phyloP scores from a whole-genome alignment of 2,888 invertebrate genomes.

The Chymomyza procnemis region DNA sequence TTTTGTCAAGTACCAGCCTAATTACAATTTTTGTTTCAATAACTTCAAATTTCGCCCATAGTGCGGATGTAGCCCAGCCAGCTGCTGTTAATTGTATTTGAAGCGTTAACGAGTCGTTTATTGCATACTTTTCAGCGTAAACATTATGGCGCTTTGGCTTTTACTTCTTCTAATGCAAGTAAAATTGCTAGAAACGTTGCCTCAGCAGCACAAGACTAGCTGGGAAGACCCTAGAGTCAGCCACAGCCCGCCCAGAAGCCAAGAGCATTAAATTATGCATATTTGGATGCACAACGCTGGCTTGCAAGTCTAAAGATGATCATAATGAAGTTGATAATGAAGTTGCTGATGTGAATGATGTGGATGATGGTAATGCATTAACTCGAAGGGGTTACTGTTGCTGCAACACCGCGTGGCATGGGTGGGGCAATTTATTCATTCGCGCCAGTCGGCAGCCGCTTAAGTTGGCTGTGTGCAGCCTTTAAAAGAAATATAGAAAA shows the following conservation, averaged over 20 bases:
- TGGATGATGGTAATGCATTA: neutral
- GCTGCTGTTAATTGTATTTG: constrained; percentile 20
- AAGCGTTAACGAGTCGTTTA: constrained; percentile 60
- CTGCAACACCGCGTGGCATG: constrained; percentile 3
- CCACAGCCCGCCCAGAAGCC: constrained; percentile 6
- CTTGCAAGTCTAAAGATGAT: neutral
- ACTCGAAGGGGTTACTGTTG: neutral
- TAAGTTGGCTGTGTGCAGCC: neutral
- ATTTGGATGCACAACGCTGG: constrained; percentile 38
- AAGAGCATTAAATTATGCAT: constrained; percentile 59
- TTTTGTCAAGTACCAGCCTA: neutral
- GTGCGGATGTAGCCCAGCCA: neutral
- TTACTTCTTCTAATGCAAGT: constrained; percentile 21
- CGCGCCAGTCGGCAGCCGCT: constrained; percentile 10
- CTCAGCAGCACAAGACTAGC: neutral
- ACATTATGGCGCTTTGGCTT: constrained; percentile 10
- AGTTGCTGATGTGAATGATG: neutral
- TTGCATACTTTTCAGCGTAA: constrained; percentile 43
- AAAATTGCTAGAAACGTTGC: neutral
- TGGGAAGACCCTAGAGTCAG: neutral
- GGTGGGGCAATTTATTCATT: constrained; percentile 51
- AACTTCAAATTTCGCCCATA: neutral
- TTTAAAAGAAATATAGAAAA: neutral
- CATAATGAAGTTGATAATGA: neutral
- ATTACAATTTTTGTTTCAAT: neutral